Conservation (phyloP, 2,797 vertebrate genomes). For the Fringilla coelebs region DNA sequence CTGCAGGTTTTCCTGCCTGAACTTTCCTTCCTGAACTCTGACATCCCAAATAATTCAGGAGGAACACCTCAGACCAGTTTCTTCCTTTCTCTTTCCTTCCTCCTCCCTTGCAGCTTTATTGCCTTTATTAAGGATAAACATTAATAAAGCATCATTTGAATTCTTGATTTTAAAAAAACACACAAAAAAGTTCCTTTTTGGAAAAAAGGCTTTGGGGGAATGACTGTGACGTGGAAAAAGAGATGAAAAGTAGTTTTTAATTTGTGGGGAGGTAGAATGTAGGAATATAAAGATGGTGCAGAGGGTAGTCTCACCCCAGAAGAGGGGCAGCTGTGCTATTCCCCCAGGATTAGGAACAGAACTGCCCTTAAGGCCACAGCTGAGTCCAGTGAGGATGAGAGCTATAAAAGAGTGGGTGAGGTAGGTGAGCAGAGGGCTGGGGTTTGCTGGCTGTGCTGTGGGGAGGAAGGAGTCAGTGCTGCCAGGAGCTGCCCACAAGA, state of each 20-base stretch:
- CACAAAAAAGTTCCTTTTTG: not conserved
- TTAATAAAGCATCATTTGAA: not conserved
- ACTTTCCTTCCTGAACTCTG: not conserved
- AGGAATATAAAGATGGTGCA: not conserved
- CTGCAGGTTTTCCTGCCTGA: not conserved
- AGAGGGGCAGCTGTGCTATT: not conserved
- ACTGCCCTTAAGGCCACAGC: no score
- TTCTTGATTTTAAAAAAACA: not conserved
- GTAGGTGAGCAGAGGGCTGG: no score
- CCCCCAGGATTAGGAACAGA: not conserved
- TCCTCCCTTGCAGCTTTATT: not conserved
- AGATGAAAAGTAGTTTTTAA: not conserved
- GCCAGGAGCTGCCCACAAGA: not conserved
- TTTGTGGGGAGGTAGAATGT: not conserved
- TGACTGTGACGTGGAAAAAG: not conserved
- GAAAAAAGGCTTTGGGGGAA: not conserved
- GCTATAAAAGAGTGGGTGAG: not conserved
- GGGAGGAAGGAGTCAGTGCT: accelerated
- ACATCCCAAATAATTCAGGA: not conserved
- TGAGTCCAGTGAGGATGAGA: not conserved
- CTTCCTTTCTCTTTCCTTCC: not conserved
- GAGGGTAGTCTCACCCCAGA: not conserved
- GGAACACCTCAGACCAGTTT: not conserved
- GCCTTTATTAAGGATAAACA: not conserved
- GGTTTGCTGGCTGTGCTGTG: no score